Base-by-base conservation (phyloP, 2,797 vertebrate species). In the Pangasius djambal region DNA sequence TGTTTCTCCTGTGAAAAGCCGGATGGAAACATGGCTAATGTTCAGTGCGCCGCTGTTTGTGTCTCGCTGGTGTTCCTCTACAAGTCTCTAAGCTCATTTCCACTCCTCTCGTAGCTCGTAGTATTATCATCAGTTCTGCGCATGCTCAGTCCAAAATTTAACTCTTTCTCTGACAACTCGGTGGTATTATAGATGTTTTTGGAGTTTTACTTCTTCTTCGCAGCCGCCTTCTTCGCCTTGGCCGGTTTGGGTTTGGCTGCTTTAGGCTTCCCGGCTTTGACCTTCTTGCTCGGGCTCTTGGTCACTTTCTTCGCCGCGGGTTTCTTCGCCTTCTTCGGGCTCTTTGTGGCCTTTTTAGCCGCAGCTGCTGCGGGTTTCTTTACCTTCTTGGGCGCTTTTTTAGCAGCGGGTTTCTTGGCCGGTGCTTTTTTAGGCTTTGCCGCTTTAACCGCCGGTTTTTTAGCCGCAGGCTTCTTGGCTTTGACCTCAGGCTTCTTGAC, bases 241-340 rank as follows among this genome's bases (percentile, higher is more conserved):
- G 90, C 31, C 4, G 69, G 87, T 88, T 92, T 93, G 34, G 90
- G 79, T 61, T 92, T 93, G 4, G 89, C 85, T 13, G 89, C 83
- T 92, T 92, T 93, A 9, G 89, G 87, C 79, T 91, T 93, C 31
- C 20, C 90, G n/a, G 91, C 63, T 84, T 93, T 93, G 44, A 86
- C 75, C 87, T 91, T 93, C 90, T 91, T 93, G 1, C 16, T 34
- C 18, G 90, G 91, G 69, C 89, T 90, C 70, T 91, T 91, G 20
- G 86, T 31, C 31, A 92, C 91, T 89, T 92, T 93, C 87, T 93
- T 93, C 55, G 87, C 88, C 0, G 87, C 90, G 6, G 91, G 87
- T 28, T 92, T 92, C 91, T 92, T 92, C 81, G 74, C 92, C 61
- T 90, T 92, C 87, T 92, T 92, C 10, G 91, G 92, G 57, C 91